Percentiles rank a stretch among this genome's conserved stretches.
Conservation (phyloP, 2,888 invertebrate species). For the Schrankia costaestrigalis region DNA sequence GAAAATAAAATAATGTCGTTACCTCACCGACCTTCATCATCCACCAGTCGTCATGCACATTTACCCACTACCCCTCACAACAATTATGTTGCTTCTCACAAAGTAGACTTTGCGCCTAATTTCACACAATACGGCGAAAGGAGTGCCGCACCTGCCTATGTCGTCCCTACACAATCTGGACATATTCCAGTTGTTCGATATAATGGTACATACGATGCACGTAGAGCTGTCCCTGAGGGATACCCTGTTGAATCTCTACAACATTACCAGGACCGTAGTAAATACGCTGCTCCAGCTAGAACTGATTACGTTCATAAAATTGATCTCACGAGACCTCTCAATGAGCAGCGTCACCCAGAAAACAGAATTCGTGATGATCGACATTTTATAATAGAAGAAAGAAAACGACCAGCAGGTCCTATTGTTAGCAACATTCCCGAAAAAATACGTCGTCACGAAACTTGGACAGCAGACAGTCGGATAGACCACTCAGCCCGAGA, state of each 20-base stretch:
- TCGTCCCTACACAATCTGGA: conserved; percentile 39
- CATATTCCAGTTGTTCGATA: conserved; percentile 53
- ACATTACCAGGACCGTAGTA: conserved; percentile 57
- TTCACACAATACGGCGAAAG: conserved; percentile 80
- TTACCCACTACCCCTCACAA: conserved; percentile 43
- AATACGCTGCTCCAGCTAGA: conserved; percentile 51
- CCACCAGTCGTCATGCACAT: conserved; percentile 44
- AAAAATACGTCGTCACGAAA: conserved; percentile 71
- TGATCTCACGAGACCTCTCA: conserved; percentile 64
- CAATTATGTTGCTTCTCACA: conserved; percentile 78
- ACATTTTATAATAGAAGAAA: conserved; percentile 65
- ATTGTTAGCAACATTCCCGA: conserved; percentile 75
- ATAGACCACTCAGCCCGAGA: conserved; percentile 67
- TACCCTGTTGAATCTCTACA: conserved; percentile 63
- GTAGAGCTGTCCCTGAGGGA: conserved; percentile 49
- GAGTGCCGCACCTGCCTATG: conserved; percentile 45
- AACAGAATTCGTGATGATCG: conserved; percentile 65
- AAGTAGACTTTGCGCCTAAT: conserved; percentile 90
- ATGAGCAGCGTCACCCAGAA: conserved; percentile 57
- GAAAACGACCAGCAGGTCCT: conserved; percentile 65
- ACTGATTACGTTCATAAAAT: conserved; percentile 70
- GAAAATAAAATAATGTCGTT: conserved; percentile 59
- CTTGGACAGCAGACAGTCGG: conserved; percentile 69
- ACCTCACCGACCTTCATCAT: conserved; percentile 55
- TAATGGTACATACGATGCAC: conserved; percentile 58